A percentile compares a stretch with the other conserved stretches of the same genome.
Evolutionary conservation across 1,140 invertebrate species (phyloP).

Genomic region (Drosophila tristis): DNA sequence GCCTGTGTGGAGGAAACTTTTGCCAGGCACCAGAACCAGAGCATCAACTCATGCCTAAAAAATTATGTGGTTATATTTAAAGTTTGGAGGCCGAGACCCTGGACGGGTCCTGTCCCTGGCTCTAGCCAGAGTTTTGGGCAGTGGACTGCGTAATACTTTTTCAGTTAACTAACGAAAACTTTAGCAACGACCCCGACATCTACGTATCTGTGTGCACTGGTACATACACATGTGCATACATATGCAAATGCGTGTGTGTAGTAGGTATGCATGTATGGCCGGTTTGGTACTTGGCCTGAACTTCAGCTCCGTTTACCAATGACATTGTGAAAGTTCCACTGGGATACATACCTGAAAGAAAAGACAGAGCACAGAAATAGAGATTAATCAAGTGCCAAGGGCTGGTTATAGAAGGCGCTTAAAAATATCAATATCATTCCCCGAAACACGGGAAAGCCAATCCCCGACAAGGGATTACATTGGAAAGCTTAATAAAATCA

Average conservation of each 20-base stretch:
- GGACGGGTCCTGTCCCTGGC: constrained; percentile 38
- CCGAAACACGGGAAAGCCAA: too few relatives aligned
- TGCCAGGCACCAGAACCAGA: constrained; percentile 16
- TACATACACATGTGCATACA: not conserved
- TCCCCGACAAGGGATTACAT: too few relatives aligned
- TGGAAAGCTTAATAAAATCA: too few relatives aligned
- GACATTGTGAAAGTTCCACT: constrained; percentile 5
- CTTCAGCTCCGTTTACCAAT: constrained; percentile 36
- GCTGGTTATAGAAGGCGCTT: not conserved
- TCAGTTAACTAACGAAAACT: constrained; percentile 78
- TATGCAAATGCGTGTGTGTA: constrained; percentile 5
- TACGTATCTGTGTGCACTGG: not conserved
- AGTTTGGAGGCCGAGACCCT: constrained; percentile 36
- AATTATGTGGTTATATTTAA: constrained; percentile 81
- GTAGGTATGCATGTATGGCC: not conserved
- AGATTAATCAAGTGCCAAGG: constrained; percentile 21
- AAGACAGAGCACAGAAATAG: not conserved
- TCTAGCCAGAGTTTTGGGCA: constrained; percentile 34
- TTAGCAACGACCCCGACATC: constrained; percentile 10
- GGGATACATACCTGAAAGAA: constrained; percentile 43
- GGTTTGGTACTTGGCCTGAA: constrained; percentile 45
- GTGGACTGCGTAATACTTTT: constrained; percentile 71
- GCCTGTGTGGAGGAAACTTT: constrained; percentile 59
- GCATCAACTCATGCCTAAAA: constrained; percentile 72
- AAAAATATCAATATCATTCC: too few relatives aligned